phyloP scores from a whole-genome alignment of 1,140 invertebrate species.

The Pararge aegeria region DNA sequence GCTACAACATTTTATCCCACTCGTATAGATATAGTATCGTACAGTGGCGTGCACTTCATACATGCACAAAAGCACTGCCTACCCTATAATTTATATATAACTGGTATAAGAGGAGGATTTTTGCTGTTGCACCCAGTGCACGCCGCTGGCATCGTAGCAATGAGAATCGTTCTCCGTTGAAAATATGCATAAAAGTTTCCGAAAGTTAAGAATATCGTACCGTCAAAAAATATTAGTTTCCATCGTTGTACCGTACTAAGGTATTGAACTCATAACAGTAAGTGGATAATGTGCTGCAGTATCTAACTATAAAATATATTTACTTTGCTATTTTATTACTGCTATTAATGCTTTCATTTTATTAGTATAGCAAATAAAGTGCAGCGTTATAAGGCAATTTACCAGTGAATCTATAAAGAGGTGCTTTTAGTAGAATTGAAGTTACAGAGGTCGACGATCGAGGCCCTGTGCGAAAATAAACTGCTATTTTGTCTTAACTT shows the following conservation, averaged over 20 bases:
- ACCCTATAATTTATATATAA: no score
- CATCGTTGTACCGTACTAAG: not conserved
- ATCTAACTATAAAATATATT: not conserved
- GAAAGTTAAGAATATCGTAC: not conserved
- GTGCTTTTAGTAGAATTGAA: no score
- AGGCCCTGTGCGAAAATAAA: not conserved
- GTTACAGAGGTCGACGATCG: not conserved
- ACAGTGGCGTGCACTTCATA: no score
- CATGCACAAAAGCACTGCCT: no score
- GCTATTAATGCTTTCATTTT: not conserved
- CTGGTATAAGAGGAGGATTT: no score
- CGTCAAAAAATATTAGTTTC: not conserved
- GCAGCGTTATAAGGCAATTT: not conserved
- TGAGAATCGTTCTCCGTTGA: no score
- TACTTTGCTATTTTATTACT: not conserved
- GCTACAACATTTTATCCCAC: no score
- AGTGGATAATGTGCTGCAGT: not conserved
- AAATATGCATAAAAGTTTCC: not conserved
- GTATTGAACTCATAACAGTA: not conserved
- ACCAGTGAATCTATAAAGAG: not conserved
- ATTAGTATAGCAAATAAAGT: not conserved
- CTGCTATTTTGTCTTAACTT: not conserved
- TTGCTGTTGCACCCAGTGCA: no score
- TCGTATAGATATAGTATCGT: no score
- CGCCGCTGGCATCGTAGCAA: no score